These are phyloP conservation scores for Entomobrya multifasciata DNA, from an alignment of 2,888 invertebrate genomes.

Conservation along the genomic window DNA sequence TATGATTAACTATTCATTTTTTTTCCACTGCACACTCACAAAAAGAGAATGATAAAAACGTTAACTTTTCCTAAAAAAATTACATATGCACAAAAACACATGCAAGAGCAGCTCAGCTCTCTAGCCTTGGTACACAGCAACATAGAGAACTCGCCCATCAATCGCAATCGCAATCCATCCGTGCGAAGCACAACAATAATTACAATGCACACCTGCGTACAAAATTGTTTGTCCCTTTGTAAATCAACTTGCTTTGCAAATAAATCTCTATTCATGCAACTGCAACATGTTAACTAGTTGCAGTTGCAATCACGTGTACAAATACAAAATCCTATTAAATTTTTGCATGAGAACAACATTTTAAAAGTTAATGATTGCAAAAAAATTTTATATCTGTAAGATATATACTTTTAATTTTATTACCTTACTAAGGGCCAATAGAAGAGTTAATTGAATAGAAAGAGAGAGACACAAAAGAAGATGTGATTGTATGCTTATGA, in stretches of 20 bases:
- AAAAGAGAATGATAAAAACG: constrained; percentile 7
- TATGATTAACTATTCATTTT: background rate
- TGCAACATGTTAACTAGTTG: no score
- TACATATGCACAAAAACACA: constrained; percentile 16
- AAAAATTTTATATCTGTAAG: no score
- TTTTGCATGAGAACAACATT: background rate
- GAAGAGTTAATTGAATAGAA: no score
- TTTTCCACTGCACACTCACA: background rate
- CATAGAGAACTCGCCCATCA: constrained; percentile 35
- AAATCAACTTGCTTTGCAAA: no score
- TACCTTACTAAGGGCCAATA: no score
- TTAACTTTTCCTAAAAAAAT: constrained; percentile 38
- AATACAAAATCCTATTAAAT: no score
- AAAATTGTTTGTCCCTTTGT: no score
- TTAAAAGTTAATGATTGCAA: no score
- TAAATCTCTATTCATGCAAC: no score
- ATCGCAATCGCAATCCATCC: constrained; percentile 2
- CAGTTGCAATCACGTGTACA: no score
- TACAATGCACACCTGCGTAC: background rate
- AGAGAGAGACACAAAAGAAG: background rate
- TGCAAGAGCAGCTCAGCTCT: background rate
- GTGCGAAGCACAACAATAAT: background rate
- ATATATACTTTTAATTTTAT: no score
- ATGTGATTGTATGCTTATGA: background rate
- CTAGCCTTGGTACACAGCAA: constrained; percentile 26